phyloP scores from a whole-genome alignment of 2,888 invertebrate species.

The Serrognathus titanus region DNA sequence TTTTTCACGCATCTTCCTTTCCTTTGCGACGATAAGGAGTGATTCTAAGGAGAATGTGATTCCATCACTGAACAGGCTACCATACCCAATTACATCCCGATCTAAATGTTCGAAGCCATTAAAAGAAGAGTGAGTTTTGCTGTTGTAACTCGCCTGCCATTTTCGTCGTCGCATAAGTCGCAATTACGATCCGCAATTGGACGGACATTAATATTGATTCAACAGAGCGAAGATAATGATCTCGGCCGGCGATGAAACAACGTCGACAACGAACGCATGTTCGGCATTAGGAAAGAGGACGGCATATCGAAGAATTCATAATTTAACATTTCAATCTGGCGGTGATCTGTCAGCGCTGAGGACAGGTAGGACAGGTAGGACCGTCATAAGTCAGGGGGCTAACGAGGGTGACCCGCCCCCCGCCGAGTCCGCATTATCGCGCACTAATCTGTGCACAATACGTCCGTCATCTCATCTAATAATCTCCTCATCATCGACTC shows the following conservation, averaged over 20 bases:
- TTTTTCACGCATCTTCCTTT: too few species aligned
- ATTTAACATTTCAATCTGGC: conserved; percentile 19
- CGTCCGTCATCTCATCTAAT: background rate
- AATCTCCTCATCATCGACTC: too few species aligned
- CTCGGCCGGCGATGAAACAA: conserved; percentile 5
- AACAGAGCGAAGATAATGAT: conserved; percentile 10
- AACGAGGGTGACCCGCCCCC: conserved; percentile 21
- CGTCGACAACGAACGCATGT: background rate
- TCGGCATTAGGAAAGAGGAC: background rate
- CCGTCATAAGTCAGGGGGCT: conserved; percentile 21
- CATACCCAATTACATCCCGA: too few species aligned
- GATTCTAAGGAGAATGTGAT: too few species aligned
- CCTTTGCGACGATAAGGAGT: too few species aligned
- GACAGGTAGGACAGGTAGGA: conserved; percentile 21
- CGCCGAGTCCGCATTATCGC: background rate
- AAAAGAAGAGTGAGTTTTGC: too few species aligned
- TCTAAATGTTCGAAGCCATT: too few species aligned
- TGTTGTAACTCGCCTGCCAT: too few species aligned
- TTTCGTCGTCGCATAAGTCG: conserved; percentile 7
- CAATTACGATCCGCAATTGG: conserved; percentile 13
- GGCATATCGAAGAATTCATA: conserved; percentile 14
- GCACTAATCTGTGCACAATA: background rate
- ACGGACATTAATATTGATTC: conserved; percentile 15
- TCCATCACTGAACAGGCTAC: too few species aligned
- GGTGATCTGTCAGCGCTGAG: conserved; percentile 19